phyloP scores from a whole-genome alignment of 2,797 vertebrate genomes.

The Coccyzus lansbergi region DNA sequence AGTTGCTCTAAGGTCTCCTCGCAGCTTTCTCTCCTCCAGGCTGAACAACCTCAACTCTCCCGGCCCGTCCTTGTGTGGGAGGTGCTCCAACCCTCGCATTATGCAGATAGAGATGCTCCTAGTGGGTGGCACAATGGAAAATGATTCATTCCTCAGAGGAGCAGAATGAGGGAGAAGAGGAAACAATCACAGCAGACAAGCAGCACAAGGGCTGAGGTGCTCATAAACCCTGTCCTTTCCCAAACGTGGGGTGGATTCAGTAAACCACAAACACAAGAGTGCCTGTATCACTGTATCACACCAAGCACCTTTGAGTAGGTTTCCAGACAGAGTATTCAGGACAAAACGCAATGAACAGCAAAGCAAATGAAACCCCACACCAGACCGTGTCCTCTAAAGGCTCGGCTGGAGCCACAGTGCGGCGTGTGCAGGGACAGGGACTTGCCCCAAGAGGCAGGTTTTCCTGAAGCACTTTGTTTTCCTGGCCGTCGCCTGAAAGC shows the following conservation, averaged over 20 bases:
- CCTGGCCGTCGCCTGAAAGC: constrained; percentile 41
- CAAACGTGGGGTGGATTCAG: not conserved
- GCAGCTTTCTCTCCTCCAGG: too few species aligned
- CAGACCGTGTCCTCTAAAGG: not conserved
- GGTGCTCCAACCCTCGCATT: too few species aligned
- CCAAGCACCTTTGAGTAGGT: not conserved
- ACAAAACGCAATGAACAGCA: not conserved
- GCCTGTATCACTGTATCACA: not conserved
- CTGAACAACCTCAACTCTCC: too few species aligned
- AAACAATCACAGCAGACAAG: constrained; percentile 10
- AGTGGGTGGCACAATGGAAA: not conserved
- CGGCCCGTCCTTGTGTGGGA: too few species aligned
- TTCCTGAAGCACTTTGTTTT: constrained; percentile 6
- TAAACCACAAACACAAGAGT: not conserved
- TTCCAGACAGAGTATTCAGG: not conserved
- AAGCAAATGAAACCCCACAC: not conserved
- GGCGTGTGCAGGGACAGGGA: not conserved
- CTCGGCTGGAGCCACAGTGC: not conserved
- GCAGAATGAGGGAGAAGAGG: not conserved
- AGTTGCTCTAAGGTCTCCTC: too few species aligned
- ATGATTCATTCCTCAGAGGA: not conserved
- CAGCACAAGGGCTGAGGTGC: not conserved
- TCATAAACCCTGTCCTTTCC: not conserved
- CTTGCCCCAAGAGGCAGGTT: not conserved
- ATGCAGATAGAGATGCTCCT: not conserved